Base-by-base conservation (phyloP, 2,888 invertebrate genomes). In the Cremastinae sp. region DNA sequence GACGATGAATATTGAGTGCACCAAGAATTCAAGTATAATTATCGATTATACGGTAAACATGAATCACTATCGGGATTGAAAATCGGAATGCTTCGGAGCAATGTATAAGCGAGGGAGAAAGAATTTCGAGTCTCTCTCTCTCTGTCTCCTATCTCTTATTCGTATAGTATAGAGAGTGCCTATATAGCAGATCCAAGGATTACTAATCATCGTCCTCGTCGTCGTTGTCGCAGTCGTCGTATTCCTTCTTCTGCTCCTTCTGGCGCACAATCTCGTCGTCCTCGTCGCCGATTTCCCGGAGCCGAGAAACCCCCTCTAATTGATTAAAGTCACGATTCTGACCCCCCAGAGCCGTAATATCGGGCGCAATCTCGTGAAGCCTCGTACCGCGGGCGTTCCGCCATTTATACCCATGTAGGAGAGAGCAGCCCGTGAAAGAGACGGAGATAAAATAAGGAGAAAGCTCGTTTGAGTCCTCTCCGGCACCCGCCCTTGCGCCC, bases 321-420 rank as follows among this genome's bases (percentile, higher is more conserved):
- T 88, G 88, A 88, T 88, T 88, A 88, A 86, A 88, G 88, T 88
- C 88, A 88, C 88, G 88, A 88, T 88, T 83, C 85, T 85, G 76
- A 69, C 71, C 78, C 71, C 47, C 72, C 64, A 69, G 69, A 58
- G 72, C 59, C 74, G 64, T 77, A 77, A 77, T 77, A 77, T 77
- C 77, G 74, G 77, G 69, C 51, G 77, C 74, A 77, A 77, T 77
- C 77, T 77, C 74, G 61, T 62, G 61, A 62, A 70, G 70, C 70
- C 18, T 20, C 56, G 77, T 74, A 73, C 77, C 77, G 73, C 77
- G 58, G 74, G 77, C 77, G 77, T 70, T 77, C 77, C 54, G 43
- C 65, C 36, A 34, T 10, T 36, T 70, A 18, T 49, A 47, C 38
- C n/a, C 43, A 61, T 43, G 14, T 54, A 53, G 54, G 41, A 34